A percentile compares a stretch with the other conserved stretches of the same genome.
Conservation (phyloP, 2,888 invertebrate genomes). For the Protodeltote pygarga region DNA sequence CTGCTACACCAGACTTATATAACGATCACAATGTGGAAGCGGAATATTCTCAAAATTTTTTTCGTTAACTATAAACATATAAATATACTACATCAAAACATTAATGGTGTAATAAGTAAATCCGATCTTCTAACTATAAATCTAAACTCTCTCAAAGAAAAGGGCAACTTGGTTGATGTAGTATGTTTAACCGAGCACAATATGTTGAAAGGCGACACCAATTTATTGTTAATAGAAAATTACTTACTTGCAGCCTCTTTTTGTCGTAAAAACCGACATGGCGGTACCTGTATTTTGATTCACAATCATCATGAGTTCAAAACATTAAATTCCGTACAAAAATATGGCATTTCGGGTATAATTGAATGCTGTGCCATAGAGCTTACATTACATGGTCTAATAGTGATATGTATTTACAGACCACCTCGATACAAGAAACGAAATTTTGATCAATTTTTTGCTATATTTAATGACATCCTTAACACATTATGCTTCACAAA, state of each 20-base stretch:
- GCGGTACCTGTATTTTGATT: constrained; percentile 5
- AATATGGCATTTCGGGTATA: not conserved
- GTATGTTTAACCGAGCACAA: constrained; percentile 9
- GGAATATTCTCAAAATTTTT: constrained; percentile 10
- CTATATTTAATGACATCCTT: constrained; percentile 4
- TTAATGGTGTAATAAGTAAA: not conserved
- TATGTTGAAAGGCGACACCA: constrained; percentile 2
- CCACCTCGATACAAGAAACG: constrained; percentile 3
- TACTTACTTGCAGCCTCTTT: constrained; percentile 5
- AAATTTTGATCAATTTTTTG: not conserved
- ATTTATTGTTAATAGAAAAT: not conserved
- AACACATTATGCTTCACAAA: not conserved
- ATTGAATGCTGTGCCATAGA: constrained; percentile 8
- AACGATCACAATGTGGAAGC: not conserved
- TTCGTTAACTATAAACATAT: constrained; percentile 10
- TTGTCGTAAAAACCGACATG: constrained; percentile 6
- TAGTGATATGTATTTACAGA: constrained; percentile 1
- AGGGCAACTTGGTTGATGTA: constrained; percentile 1
- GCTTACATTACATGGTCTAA: not conserved
- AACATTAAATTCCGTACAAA: not conserved
- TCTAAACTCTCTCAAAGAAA: constrained; percentile 7
- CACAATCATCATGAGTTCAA: not conserved
- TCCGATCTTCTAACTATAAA: constrained; percentile 5
- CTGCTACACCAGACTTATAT: too few relatives aligned
- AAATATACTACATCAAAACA: constrained; percentile 5